Conservation (phyloP, 53 echinoderm and acorn worm genomes). For the Glandiceps talaboti region DNA sequence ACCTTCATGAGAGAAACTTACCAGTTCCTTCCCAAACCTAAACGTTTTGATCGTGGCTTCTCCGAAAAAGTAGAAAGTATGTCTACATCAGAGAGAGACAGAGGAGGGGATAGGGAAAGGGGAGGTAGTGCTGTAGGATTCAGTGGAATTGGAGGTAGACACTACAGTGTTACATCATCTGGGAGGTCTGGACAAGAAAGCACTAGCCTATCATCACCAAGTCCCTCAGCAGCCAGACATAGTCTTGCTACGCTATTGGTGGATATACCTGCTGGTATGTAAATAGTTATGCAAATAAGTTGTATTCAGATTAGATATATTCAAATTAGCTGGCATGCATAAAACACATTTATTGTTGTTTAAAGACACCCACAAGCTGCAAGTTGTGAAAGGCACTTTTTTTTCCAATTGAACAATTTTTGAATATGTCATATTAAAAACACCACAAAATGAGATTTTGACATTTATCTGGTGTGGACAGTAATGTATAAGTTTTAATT, state of each 20-base stretch:
- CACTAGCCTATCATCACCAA: neutral
- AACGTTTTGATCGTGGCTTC: constrained; percentile 55
- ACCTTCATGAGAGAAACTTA: constrained; percentile 91
- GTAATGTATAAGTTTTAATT: no score
- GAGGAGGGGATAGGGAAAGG: no score
- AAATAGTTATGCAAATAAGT: no score
- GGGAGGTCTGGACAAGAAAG: neutral
- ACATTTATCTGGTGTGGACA: no score
- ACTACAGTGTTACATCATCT: neutral
- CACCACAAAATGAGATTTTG: no score
- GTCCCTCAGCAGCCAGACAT: constrained; percentile 5
- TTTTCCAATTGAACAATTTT: no score
- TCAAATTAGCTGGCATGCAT: neutral
- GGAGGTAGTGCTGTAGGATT: neutral
- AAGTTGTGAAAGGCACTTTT: no score
- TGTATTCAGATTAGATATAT: no score
- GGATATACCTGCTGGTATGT: constrained; percentile 77
- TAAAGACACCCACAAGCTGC: neutral
- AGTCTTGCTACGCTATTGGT: constrained; percentile 4
- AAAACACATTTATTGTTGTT: no score
- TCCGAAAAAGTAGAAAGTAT: neutral
- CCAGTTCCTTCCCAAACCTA: constrained; percentile 82
- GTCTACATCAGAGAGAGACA: neutral
- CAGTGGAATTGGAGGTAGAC: neutral
- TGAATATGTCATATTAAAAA: no score